Evolutionary conservation across 2,888 invertebrate genomes (phyloP), one percentile per base, ranked within the genome.

Genomic region (Sesia apiformis): DNA sequence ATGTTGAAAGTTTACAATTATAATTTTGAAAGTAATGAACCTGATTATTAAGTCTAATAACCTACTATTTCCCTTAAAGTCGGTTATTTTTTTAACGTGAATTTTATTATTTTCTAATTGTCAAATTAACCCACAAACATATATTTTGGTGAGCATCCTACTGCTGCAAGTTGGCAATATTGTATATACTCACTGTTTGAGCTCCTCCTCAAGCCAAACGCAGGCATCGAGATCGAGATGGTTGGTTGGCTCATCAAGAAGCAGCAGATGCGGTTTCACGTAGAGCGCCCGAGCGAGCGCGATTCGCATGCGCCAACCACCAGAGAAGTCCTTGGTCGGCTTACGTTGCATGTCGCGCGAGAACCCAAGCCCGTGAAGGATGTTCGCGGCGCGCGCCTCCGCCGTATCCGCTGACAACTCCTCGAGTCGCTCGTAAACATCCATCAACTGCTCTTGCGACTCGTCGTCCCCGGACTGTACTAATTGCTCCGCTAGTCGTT

Each of bases 301-400:
- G 61, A 99, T 98, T 65, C 99, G 93, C 99, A 99, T 99, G 58
- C 99, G 93, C 99, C 99, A 99, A 70, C 99, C 95, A 92, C 96
- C 96, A 42, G 95, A 95, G 80, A 96, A 96, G 76, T 96, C 96
- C 88, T 94, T 96, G 55, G 96, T 96, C 67, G 96, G 92, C 84
- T 96, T 91, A 77, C 79, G 92, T 85, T 98, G 98, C 96, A 96
- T 96, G 53, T 93, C 92, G 65, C 92, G 91, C 56, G 93, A 94
- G 81, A 99, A 99, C 8, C 99, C 99, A 38, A 99, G 93, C 92
- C 99, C 99, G 77, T 97, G 95, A 5, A 99, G 91, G 66, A 99
- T 97, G 72, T 96, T 94, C 1, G 97, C 98, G 4, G 99, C 99
- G 61, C 97, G 93, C 1, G 96, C 95, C 83, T 97, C 97, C 0